phyloP scores from a whole-genome alignment of 2,888 invertebrate species.

The Biston stratarius region DNA sequence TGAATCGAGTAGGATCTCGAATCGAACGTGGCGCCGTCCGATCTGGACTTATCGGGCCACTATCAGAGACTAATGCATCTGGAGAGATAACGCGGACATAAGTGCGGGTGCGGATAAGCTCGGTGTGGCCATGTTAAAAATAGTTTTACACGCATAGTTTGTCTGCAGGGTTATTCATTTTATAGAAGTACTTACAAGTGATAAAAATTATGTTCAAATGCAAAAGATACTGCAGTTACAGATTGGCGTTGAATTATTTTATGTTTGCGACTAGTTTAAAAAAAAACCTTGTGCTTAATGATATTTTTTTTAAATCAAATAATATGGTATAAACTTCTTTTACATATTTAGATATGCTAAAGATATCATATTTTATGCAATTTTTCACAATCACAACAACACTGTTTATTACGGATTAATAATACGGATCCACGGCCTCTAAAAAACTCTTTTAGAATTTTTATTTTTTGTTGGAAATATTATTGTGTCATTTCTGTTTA shows the following conservation, averaged over 20 bases:
- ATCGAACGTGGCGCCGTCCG: conserved; percentile 82
- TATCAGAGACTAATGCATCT: conserved; percentile 86
- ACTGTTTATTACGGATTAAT: no score
- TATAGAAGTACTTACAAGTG: conserved; percentile 13
- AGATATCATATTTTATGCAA: no score
- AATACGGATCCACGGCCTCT: no score
- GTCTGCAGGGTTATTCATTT: conserved; percentile 60
- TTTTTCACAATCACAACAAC: no score
- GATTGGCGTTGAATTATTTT: no score
- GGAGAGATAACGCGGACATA: conserved; percentile 78
- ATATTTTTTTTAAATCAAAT: no score
- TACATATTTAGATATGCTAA: no score
- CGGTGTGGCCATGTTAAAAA: conserved; percentile 85
- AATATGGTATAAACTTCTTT: no score
- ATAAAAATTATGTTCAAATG: neutral
- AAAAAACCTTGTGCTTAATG: no score
- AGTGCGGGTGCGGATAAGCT: conserved; percentile 84
- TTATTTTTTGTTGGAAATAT: neutral
- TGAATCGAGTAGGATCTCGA: conserved; percentile 80
- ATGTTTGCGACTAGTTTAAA: neutral
- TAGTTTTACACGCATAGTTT: conserved; percentile 83
- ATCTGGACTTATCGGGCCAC: conserved; percentile 82
- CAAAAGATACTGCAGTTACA: conserved; percentile 1
- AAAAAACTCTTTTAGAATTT: neutral
- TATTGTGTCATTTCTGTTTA: neutral